phyloP scores from a whole-genome alignment of 2,113 vertebrate genomes.

The Etheostoma spectabile region DNA sequence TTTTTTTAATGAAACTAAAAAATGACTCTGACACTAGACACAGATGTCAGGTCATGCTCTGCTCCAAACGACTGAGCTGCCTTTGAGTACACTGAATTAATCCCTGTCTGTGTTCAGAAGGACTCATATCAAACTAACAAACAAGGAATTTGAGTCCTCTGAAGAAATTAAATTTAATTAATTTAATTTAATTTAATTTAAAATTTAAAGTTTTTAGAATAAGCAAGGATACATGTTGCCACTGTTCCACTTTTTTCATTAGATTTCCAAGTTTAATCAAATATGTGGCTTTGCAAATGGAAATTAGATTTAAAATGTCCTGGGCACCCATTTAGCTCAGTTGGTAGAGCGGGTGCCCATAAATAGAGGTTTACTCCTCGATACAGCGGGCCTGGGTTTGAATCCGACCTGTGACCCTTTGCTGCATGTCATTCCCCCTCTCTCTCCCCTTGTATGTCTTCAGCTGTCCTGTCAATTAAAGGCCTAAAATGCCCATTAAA shows the following conservation, averaged over 20 bases:
- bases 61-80: constrained; percentile 52
- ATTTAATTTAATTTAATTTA: no score
- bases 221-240: constrained; percentile 18
- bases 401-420: no score
- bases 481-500: no score
- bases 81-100: constrained; percentile 54
- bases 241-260: background rate
- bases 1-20: constrained; percentile 38
- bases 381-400: no score
- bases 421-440: no score
- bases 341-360: no score
- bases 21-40: constrained; percentile 42
- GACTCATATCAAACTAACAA: constrained; percentile 49
- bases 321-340: no score
- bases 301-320: background rate
- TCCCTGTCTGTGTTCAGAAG: constrained; percentile 47
- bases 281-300: background rate
- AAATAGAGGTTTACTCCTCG: no score
- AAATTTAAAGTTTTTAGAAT: constrained; percentile 29
- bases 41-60: constrained; percentile 54
- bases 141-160: constrained; percentile 25
- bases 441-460: no score
- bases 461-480: no score
- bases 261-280: constrained; percentile 1
- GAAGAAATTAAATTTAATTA: constrained; percentile 35